phyloP scores from a whole-genome alignment of 2,113 vertebrate species.

The Hemibagrus wyckioides region DNA sequence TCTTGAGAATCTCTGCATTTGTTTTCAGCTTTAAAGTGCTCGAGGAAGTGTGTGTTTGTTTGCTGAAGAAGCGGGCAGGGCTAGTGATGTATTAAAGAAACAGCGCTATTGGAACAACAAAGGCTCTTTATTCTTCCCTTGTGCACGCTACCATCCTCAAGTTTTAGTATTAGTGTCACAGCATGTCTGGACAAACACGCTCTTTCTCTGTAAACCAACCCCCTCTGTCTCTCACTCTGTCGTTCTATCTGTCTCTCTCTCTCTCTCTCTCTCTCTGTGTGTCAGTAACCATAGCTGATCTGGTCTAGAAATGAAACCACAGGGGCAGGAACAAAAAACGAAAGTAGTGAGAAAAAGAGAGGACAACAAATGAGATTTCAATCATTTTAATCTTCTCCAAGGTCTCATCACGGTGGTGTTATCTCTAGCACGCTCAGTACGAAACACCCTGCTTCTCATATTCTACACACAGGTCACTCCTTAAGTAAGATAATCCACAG shows the following conservation, averaged over 20 bases:
- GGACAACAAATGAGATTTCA: conserved; percentile 72
- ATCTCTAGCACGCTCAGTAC: conserved; percentile 50
- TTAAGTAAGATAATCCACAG: conserved; percentile 62
- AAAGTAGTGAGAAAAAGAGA: conserved; percentile 47
- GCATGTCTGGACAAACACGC: conserved; percentile 17
- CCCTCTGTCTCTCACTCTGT: neutral
- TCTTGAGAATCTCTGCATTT: conserved; percentile 3
- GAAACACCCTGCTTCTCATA: conserved; percentile 66
- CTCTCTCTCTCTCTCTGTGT: neutral
- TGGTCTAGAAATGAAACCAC: conserved; percentile 43
- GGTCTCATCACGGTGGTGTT: conserved; percentile 64
- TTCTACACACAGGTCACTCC: conserved; percentile 63
- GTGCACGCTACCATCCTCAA: neutral
- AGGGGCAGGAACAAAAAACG: conserved; percentile 36
- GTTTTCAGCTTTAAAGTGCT: neutral
- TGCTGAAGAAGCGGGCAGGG: conserved; percentile 9
- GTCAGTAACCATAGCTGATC: neutral
- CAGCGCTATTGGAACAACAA: conserved; percentile 24
- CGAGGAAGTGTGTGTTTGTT: conserved; percentile 29
- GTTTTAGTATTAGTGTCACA: conserved; percentile 45
- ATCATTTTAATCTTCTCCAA: conserved; percentile 72
- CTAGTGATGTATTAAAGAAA: conserved; percentile 24
- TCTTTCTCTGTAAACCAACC: conserved; percentile 6
- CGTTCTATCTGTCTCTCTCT: neutral
- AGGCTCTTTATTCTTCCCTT: conserved; percentile 33